Percentiles rank a stretch among this genome's conserved stretches.
phyloP scores from a whole-genome alignment of 2,113 vertebrate species.

The Cygnus atratus region DNA sequence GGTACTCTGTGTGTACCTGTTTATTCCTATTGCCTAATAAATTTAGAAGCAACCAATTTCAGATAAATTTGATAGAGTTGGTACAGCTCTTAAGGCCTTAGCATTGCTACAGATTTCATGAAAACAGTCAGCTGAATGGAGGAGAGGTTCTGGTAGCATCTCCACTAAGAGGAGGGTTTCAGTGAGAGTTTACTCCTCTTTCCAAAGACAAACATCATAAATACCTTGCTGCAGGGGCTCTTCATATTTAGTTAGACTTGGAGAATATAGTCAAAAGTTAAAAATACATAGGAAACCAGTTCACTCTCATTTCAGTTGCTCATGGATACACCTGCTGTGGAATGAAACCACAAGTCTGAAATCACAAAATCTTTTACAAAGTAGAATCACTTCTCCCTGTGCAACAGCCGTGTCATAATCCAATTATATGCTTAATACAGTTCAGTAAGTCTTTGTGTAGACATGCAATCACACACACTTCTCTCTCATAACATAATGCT shows the following conservation, averaged over 20 bases:
- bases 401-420: not conserved
- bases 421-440: not conserved
- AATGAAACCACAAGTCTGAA: not conserved
- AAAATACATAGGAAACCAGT: not conserved
- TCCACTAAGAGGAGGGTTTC: not conserved
- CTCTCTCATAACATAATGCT: fast-evolving
- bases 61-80: not conserved
- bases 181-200: not conserved
- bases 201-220: not conserved
- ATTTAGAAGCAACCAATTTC: not conserved
- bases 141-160: not conserved
- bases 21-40: not conserved
- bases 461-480: not conserved
- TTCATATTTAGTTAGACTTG: not conserved
- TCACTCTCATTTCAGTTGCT: not conserved
- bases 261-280: not conserved
- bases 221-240: not conserved
- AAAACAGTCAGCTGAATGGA: not conserved
- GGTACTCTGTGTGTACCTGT: not conserved
- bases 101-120: not conserved
- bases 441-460: not conserved
- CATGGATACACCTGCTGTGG: not conserved
- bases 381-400: not conserved
- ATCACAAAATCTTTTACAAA: not conserved
- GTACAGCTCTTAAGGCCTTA: not conserved